Evolutionary conservation across 1,140 invertebrate genomes (phyloP).

Genomic region (Drosophila rufa): DNA sequence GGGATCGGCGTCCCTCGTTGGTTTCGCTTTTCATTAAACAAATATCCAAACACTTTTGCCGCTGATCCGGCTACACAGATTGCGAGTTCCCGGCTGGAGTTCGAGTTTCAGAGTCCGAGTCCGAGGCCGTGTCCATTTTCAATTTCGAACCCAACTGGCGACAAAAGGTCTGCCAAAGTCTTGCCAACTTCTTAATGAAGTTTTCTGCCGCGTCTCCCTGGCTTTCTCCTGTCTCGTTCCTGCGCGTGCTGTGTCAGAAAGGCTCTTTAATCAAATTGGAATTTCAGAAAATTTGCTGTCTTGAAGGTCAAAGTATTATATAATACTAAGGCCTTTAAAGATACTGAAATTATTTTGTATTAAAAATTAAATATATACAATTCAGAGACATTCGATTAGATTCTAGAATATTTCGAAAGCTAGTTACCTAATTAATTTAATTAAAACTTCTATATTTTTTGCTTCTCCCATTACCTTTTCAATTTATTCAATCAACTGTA

Average conservation of each 20-base stretch:
- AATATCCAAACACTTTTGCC: slow-evolving; percentile 82
- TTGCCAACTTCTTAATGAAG: slow-evolving; percentile 56
- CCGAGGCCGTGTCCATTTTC: slow-evolving; percentile 26
- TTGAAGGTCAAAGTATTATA: too few species aligned
- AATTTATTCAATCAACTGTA: slow-evolving; percentile 35
- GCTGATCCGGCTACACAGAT: slow-evolving; percentile 79
- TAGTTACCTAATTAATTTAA: too few species aligned
- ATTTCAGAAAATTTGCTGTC: slow-evolving; percentile 1
- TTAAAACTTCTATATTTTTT: too few species aligned
- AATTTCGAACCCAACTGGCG: slow-evolving; percentile 57
- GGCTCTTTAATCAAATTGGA: slow-evolving; percentile 14
- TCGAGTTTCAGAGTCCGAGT: slow-evolving; percentile 6
- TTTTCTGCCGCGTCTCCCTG: slow-evolving; percentile 27
- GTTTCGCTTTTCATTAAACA: slow-evolving; percentile 82
- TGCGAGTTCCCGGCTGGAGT: slow-evolving; percentile 38
- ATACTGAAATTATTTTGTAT: neutral
- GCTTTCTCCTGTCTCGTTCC: neutral
- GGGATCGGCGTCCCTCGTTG: slow-evolving; percentile 22
- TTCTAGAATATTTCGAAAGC: too few species aligned
- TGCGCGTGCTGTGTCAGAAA: slow-evolving; percentile 37
- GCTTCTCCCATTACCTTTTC: too few species aligned
- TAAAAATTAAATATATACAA: too few species aligned
- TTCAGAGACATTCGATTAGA: too few species aligned
- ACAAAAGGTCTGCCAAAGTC: slow-evolving; percentile 71
- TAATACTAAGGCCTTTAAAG: neutral